Conservation (phyloP, 2,888 invertebrate species). For the Ceraclea dissimilis region DNA sequence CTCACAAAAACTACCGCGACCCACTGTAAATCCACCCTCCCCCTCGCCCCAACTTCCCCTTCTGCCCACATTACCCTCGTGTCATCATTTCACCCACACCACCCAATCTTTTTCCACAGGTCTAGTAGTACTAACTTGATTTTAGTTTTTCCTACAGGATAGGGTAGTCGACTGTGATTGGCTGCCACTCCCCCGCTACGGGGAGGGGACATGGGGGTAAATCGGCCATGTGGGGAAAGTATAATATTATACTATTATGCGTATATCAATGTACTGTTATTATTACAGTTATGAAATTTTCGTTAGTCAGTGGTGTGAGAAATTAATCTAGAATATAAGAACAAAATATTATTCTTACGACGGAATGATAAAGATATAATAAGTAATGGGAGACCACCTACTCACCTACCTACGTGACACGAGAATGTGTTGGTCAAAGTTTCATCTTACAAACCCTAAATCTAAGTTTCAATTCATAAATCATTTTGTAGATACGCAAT, state of each 20-base stretch:
- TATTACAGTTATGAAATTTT: slow-evolving; percentile 21
- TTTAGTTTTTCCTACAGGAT: slow-evolving; percentile 23
- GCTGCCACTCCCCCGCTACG: slow-evolving; percentile 12
- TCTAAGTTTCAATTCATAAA: too few species aligned
- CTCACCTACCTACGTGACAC: too few species aligned
- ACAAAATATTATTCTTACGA: slow-evolving; percentile 7
- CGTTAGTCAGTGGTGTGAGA: slow-evolving; percentile 17
- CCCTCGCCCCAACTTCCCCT: neutral
- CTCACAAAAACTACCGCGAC: slow-evolving; percentile 3
- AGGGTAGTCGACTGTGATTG: slow-evolving; percentile 23
- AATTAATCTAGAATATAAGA: slow-evolving; percentile 11
- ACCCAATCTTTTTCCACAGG: slow-evolving; percentile 13
- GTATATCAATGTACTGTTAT: neutral
- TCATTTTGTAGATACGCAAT: too few species aligned
- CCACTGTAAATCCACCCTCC: slow-evolving; percentile 7
- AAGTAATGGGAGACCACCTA: neutral
- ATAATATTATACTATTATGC: too few species aligned
- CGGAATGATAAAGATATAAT: neutral
- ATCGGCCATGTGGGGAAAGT: neutral
- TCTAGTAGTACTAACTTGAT: slow-evolving; percentile 24
- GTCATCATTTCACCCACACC: slow-evolving; percentile 6
- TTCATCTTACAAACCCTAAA: too few species aligned
- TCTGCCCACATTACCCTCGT: neutral
- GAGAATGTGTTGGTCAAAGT: too few species aligned
- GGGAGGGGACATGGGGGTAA: slow-evolving; percentile 1